Evolutionary conservation across 1,140 invertebrate species (phyloP), one percentile per base, ranked within the genome.

Genomic region (Zaprionus africanus): DNA sequence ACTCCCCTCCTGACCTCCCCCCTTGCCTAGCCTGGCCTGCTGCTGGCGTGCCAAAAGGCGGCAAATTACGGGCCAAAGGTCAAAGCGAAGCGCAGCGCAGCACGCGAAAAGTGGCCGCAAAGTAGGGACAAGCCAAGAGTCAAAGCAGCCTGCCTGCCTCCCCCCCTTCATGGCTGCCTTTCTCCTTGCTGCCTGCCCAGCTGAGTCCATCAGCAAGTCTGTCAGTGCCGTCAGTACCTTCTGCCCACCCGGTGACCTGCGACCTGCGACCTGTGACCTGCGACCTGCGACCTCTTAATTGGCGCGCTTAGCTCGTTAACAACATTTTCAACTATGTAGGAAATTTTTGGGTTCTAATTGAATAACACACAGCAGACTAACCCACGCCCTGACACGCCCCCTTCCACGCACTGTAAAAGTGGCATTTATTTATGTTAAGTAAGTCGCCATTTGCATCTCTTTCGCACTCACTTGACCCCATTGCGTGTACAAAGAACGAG

Each of bases 271-370:
- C 64, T 58, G 54, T 54, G 81, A 46, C 41, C 41, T 46, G 26
- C 4, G 64, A 66, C 64, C 64, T 58, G 54, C 64, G 81, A 46
- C 41, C 41, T 46, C 75, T 79, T 90, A 90, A 90, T 90, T 90
- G 86, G 82, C 73, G 79, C 85, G 85, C 86, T 90, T 90, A 90
- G 85, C 85, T 90, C 79, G 85, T 90, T 85, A 90, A 86, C 85
- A 73, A 90, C 71, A 79, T 81, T 88, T 46, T 77, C 67, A 90
- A 90, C 85, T 90, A 87, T 88, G 84, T 84, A 70, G 72, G 72
- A 66, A 72, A 80, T 82, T 79, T 67, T 75, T 67, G 72, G 66
- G 62, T 36, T 71, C 85, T 88, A 90, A 88, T 88, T 88, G 69
- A 90, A 79, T 88, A 82, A 90, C 79, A 72, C 57, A 59, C 67